Percentiles rank a stretch among this genome's conserved stretches.
Conservation (phyloP, 1,140 invertebrate species). For the Stegodyphus mimosarum region DNA sequence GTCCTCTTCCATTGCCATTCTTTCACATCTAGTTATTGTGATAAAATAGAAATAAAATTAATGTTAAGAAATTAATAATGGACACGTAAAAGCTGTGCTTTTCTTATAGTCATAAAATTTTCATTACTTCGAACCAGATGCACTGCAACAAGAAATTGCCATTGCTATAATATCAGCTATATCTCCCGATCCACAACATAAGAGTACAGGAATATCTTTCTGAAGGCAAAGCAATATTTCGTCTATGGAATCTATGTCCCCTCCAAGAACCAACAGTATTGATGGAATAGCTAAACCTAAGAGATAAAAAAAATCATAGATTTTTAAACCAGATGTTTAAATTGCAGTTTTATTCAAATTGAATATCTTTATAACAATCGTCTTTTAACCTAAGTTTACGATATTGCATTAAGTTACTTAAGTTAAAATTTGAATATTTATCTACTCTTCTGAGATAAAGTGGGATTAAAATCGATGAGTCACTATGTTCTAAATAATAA, state of each 20-base stretch:
- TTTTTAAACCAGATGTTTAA: no score
- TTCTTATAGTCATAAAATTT: background rate
- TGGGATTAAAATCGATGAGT: no score
- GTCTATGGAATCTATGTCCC: constrained; percentile 68
- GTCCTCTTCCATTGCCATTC: constrained; percentile 42
- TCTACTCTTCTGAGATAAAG: no score
- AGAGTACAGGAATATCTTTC: constrained; percentile 67
- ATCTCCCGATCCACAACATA: constrained; percentile 70
- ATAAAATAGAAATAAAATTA: background rate
- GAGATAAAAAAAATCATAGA: background rate
- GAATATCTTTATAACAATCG: no score
- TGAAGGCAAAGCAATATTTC: constrained; percentile 66
- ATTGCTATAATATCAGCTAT: constrained; percentile 71
- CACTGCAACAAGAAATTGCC: constrained; percentile 62
- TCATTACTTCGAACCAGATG: constrained; percentile 20
- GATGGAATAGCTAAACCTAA: constrained; percentile 67
- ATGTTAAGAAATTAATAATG: background rate
- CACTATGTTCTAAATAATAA: no score
- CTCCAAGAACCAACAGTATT: constrained; percentile 69
- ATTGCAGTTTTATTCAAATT: no score
- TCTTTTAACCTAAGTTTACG: no score
- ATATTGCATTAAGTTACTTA: no score
- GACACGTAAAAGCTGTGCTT: background rate
- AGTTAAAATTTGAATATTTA: no score
- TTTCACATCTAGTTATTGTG: constrained; percentile 21